These are phyloP conservation scores for Montipora sp. DNA, from an alignment of 64 coral and sea anemone genomes.

Conservation along the genomic window DNA sequence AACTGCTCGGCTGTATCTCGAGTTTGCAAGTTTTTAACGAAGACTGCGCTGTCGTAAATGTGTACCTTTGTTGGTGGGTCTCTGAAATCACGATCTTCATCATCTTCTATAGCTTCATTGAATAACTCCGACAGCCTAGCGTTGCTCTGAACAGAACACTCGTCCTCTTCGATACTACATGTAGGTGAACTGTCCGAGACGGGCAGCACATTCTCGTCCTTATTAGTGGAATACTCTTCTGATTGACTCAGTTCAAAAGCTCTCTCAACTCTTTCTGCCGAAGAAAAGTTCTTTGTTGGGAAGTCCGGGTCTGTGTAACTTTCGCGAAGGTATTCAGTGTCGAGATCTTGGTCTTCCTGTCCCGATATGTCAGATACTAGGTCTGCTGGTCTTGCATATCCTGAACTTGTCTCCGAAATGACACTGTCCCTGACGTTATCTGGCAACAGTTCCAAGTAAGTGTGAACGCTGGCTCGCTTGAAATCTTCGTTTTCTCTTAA, in stretches of 20 bases:
- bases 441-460: constrained; percentile 67
- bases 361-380: constrained; percentile 18
- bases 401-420: constrained; percentile 3
- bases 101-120: background rate
- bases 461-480: constrained; percentile 25
- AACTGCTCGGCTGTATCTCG: background rate
- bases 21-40: background rate
- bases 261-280: background rate
- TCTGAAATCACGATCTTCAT: background rate
- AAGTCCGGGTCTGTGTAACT: constrained; percentile 51
- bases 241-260: background rate
- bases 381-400: constrained; percentile 86
- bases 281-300: background rate
- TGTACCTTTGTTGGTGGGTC: background rate
- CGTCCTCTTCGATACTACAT: background rate
- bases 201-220: background rate
- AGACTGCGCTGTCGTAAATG: constrained; percentile 1
- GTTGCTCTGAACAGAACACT: background rate
- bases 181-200: background rate
- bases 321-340: background rate
- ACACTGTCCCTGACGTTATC: constrained; percentile 2
- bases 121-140: background rate
- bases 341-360: background rate
- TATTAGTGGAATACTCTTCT: background rate
- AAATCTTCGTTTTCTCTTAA: constrained; percentile 17